Evolutionary conservation across 1,140 invertebrate species (phyloP).

Genomic region (Lordiphosa collinella): DNA sequence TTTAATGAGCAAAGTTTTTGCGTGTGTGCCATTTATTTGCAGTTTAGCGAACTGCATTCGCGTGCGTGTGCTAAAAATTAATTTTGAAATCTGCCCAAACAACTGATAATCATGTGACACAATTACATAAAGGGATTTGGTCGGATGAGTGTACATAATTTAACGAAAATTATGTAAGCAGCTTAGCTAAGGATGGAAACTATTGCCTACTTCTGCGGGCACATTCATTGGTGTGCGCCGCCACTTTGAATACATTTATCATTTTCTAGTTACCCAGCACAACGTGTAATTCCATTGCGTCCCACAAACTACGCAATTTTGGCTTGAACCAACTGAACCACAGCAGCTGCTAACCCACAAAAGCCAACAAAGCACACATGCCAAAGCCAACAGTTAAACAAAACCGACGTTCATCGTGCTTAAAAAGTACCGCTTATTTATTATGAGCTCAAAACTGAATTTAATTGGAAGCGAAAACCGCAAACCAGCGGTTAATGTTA

Average conservation of each 20-base stretch:
- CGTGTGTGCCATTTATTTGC: conserved; percentile 52
- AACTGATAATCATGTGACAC: conserved; percentile 30
- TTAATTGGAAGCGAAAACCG: conserved; percentile 59
- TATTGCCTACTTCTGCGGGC: too few species aligned
- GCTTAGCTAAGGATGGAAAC: conserved; percentile 32
- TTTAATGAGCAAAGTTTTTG: conserved; percentile 70
- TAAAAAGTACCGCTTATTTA: conserved; percentile 28
- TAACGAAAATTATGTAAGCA: conserved; percentile 36
- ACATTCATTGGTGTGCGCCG: too few species aligned
- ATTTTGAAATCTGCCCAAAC: conserved; percentile 22
- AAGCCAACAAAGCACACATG: conserved; percentile 31
- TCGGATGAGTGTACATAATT: conserved; percentile 26
- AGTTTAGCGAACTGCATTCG: conserved; percentile 49
- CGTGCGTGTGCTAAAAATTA: conserved; percentile 31
- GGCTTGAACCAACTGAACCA: conserved; percentile 22
- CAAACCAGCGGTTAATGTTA: conserved; percentile 31
- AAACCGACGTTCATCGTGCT: not conserved
- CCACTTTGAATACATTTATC: conserved; percentile 3
- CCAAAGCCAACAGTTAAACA: not conserved
- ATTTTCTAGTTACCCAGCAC: not conserved
- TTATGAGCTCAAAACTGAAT: conserved; percentile 42
- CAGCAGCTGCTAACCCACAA: conserved; percentile 21
- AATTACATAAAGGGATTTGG: conserved; percentile 26
- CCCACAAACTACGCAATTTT: conserved; percentile 13
- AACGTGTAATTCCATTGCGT: conserved; percentile 13